Evolutionary conservation across 2,888 invertebrate species (phyloP).

Genomic region (Dimorphilus gyrociliatus): DNA sequence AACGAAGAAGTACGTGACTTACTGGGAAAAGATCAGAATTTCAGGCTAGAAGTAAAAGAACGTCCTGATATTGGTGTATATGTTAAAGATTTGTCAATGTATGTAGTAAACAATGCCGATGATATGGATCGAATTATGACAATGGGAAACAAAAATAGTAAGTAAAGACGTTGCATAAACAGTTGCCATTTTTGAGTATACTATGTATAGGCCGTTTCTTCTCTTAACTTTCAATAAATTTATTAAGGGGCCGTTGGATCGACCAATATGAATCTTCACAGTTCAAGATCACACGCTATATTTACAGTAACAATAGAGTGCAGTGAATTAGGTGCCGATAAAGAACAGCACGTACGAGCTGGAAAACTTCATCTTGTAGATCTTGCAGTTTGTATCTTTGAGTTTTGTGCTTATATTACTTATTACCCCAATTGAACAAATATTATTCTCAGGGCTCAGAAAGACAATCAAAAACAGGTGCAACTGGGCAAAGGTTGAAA

Average conservation of each 20-base stretch:
- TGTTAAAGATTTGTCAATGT: constrained; percentile 88
- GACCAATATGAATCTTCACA: constrained; percentile 92
- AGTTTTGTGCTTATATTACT: neutral
- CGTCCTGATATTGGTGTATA: constrained; percentile 90
- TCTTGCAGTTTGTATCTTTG: constrained; percentile 63
- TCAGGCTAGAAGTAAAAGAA: constrained; percentile 76
- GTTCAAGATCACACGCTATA: constrained; percentile 91
- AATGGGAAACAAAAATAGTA: constrained; percentile 83
- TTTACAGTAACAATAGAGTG: constrained; percentile 95
- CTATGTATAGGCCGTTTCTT: too few species aligned
- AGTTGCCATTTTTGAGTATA: constrained; percentile 1
- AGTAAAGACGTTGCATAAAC: constrained; percentile 19
- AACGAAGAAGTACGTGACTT: constrained; percentile 96
- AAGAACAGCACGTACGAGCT: constrained; percentile 72
- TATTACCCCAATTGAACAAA: constrained; percentile 2
- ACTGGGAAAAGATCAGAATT: constrained; percentile 65
- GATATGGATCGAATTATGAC: constrained; percentile 87
- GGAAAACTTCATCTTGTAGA: constrained; percentile 95
- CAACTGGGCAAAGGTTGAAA: constrained; percentile 73
- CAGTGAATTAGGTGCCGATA: constrained; percentile 62
- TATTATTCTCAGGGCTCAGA: constrained; percentile 75
- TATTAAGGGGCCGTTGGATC: constrained; percentile 55
- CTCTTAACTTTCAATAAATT: neutral
- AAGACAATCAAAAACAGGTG: constrained; percentile 87
- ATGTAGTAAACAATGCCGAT: constrained; percentile 92